A percentile compares a stretch with the other conserved stretches of the same genome.
Evolutionary conservation across 2,888 invertebrate species (phyloP).

Genomic region (Cataglyphis rosenhaueri): DNA sequence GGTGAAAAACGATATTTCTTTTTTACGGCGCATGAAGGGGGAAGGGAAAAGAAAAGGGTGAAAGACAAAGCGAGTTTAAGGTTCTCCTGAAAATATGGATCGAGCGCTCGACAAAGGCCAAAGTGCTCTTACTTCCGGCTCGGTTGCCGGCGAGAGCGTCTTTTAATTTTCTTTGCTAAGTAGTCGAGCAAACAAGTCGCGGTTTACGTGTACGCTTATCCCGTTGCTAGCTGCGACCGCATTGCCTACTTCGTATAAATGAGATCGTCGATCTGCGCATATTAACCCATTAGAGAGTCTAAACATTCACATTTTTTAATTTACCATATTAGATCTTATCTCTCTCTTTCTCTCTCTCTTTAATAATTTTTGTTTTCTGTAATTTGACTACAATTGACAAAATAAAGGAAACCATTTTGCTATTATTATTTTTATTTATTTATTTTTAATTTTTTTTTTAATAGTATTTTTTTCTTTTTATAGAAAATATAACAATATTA

Average conservation of each 20-base stretch:
- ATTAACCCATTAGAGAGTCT: conserved; percentile 31
- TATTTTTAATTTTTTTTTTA: neutral
- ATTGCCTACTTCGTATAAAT: conserved; percentile 58
- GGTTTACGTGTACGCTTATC: conserved; percentile 68
- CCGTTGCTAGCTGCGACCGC: conserved; percentile 52
- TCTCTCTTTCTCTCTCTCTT: neutral
- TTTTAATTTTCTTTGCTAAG: conserved; percentile 72
- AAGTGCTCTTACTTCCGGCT: conserved; percentile 70
- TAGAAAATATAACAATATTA: neutral
- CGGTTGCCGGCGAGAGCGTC: conserved; percentile 44
- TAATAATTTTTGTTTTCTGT: neutral
- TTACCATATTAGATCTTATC: neutral
- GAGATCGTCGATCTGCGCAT: conserved; percentile 2
- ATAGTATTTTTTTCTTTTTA: neutral
- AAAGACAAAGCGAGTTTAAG: conserved; percentile 42
- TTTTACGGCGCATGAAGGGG: neutral
- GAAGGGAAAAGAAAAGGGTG: neutral
- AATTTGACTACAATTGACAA: neutral
- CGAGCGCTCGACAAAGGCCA: conserved; percentile 56
- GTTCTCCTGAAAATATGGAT: conserved; percentile 48
- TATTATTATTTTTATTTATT: conserved; percentile 4
- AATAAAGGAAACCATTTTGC: neutral
- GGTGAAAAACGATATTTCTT: conserved; percentile 39
- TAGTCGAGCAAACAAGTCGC: conserved; percentile 69
- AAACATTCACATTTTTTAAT: neutral